Percentiles rank a stretch among this genome's conserved stretches.
Conservation (phyloP, 2,888 invertebrate genomes). For the Chesias legatella region DNA sequence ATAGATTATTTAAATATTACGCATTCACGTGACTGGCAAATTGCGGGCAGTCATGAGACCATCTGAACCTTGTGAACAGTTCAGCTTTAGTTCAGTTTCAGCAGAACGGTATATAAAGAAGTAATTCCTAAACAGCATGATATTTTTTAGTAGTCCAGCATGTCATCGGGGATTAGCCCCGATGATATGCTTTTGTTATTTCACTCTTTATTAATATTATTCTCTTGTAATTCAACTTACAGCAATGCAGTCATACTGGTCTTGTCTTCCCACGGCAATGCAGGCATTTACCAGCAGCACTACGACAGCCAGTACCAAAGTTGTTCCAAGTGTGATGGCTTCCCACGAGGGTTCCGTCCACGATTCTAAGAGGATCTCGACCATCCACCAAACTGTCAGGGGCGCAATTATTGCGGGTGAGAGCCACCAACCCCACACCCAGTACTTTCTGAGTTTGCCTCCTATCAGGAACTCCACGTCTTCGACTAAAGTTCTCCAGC, state of each 20-base stretch:
- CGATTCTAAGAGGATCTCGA: conserved; percentile 24
- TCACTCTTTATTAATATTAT: no score
- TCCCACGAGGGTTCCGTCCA: conserved; percentile 48
- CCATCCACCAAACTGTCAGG: conserved; percentile 53
- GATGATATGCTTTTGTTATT: conserved; percentile 13
- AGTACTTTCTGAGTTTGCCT: conserved; percentile 37
- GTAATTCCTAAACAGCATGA: no score
- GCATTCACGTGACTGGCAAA: no score
- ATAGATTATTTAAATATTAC: no score
- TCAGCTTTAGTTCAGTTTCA: no score
- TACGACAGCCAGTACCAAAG: conserved; percentile 27
- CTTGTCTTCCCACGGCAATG: conserved; percentile 51
- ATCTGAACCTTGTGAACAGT: no score
- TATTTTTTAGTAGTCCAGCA: no score
- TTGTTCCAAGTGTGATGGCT: conserved; percentile 31
- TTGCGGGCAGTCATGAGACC: no score
- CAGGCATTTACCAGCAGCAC: conserved; percentile 40
- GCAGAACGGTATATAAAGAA: no score
- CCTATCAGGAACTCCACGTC: conserved; percentile 63
- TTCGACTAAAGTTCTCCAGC: conserved; percentile 54
- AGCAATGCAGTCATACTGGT: conserved; percentile 53
- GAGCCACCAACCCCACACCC: conserved; percentile 58
- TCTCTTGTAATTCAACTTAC: no score
- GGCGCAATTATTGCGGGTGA: conserved; percentile 42
- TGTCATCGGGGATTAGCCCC: neutral